A percentile compares a stretch with the other conserved stretches of the same genome.
Conservation (phyloP, 2,797 vertebrate species). For the Enteromius viviparus region DNA sequence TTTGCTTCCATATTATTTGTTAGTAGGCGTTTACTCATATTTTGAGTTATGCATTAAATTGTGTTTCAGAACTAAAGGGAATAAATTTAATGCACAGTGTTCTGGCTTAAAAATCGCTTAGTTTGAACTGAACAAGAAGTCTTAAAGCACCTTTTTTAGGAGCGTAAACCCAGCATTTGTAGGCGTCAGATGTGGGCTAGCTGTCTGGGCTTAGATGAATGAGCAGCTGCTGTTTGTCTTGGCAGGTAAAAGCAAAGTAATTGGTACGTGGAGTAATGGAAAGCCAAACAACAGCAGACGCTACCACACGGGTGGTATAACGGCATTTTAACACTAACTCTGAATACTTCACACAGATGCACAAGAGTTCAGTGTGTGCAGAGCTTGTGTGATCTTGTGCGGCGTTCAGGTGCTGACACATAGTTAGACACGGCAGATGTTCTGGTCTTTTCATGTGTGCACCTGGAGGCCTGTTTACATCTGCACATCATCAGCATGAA, state of each 20-base stretch:
- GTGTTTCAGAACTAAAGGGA: not conserved
- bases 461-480: constrained; percentile 30
- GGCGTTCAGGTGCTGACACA: constrained; percentile 51
- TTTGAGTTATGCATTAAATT: not conserved
- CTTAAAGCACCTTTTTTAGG: not conserved
- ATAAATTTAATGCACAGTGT: not conserved
- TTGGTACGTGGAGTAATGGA: constrained; percentile 21
- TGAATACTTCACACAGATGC: constrained; percentile 24
- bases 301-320: constrained; percentile 39
- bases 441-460: constrained; percentile 50
- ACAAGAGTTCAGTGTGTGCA: constrained; percentile 4
- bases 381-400: constrained; percentile 40
- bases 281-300: constrained; percentile 44
- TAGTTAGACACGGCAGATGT: constrained; percentile 50
- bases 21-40: not conserved
- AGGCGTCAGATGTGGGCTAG: not conserved
- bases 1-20: not conserved
- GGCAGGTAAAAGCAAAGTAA: constrained; percentile 29
- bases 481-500: constrained; percentile 12
- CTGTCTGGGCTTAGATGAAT: constrained; percentile 1
- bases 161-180: not conserved
- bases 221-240: constrained; percentile 54
- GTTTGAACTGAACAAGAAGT: not conserved
- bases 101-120: not conserved
- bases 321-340: constrained; percentile 12